These are phyloP conservation scores for Microchrysa polita DNA, from an alignment of 2,888 invertebrate species.

Conservation along the genomic window DNA sequence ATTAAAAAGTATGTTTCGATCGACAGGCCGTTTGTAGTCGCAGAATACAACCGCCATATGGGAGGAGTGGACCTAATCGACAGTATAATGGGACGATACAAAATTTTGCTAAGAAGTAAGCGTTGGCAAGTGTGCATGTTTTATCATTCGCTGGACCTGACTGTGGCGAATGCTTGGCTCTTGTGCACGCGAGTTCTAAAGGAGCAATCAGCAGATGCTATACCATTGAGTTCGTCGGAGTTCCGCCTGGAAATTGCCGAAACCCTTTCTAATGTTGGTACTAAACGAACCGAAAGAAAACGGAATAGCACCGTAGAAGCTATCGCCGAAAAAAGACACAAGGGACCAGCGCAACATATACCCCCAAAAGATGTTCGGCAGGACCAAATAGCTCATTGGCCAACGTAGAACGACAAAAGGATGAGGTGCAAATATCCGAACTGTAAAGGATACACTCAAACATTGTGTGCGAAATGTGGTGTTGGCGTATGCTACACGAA, in stretches of 20 bases:
- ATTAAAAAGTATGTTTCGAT: background rate
- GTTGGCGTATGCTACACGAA: constrained; percentile 52
- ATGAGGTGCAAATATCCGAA: constrained; percentile 50
- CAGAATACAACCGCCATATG: constrained; percentile 27
- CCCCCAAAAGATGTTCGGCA: constrained; percentile 50
- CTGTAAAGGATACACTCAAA: constrained; percentile 46
- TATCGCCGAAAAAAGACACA: constrained; percentile 49
- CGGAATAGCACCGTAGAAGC: constrained; percentile 1
- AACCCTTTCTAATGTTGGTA: too few species aligned
- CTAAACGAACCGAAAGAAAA: background rate
- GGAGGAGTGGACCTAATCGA: background rate
- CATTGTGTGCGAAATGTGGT: constrained; percentile 52
- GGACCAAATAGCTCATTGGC: constrained; percentile 52
- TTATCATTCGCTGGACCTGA: constrained; percentile 31
- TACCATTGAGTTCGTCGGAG: background rate
- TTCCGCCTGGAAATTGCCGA: background rate
- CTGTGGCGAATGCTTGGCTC: background rate
- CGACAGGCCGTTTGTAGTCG: background rate
- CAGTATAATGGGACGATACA: constrained; percentile 30
- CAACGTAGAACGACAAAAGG: constrained; percentile 51
- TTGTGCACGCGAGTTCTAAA: background rate
- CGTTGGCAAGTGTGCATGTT: constrained; percentile 27
- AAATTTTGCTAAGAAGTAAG: constrained; percentile 35
- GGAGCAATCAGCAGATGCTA: too few species aligned
- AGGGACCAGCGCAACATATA: constrained; percentile 51